A percentile compares a stretch with the other conserved stretches of the same genome.
These are phyloP conservation scores for Epinotia ramella DNA, from an alignment of 2,888 invertebrate species.

Conservation along the genomic window DNA sequence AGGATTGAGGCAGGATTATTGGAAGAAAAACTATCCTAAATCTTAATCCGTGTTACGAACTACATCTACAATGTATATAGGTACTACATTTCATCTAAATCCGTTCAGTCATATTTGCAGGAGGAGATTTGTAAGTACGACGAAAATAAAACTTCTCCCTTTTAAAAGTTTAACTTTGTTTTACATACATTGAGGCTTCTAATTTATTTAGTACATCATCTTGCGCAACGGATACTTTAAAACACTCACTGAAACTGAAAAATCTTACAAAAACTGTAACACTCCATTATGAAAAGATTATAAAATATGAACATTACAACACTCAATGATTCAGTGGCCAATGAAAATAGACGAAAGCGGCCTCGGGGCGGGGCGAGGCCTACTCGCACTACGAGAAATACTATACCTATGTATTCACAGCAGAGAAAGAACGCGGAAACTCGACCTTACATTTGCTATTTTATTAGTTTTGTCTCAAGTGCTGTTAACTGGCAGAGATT, in stretches of 20 bases:
- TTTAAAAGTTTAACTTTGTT: too few relatives aligned
- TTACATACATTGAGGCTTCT: neutral
- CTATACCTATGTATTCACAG: slow-evolving; percentile 11
- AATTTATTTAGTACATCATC: neutral
- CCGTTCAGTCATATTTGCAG: too few relatives aligned
- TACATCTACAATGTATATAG: neutral
- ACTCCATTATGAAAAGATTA: slow-evolving; percentile 35
- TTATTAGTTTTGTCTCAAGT: slow-evolving; percentile 22
- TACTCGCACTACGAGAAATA: slow-evolving; percentile 19
- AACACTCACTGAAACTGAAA: neutral
- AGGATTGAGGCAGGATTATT: too few relatives aligned
- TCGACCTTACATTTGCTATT: slow-evolving; percentile 1
- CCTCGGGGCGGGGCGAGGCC: slow-evolving; percentile 22
- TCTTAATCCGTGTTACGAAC: too few relatives aligned
- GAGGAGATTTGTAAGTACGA: too few relatives aligned
- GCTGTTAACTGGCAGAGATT: slow-evolving; percentile 4
- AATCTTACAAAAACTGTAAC: neutral
- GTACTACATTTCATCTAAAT: neutral
- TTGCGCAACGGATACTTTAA: slow-evolving; percentile 5
- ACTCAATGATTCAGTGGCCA: slow-evolving; percentile 25
- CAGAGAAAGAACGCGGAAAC: neutral
- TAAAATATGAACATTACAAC: slow-evolving; percentile 37
- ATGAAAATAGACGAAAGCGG: slow-evolving; percentile 35
- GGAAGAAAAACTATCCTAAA: too few relatives aligned
- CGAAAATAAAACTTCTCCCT: too few relatives aligned